These are phyloP conservation scores for Crenichthys baileyi DNA, from an alignment of 2,797 vertebrate species.

Conservation along the genomic window DNA sequence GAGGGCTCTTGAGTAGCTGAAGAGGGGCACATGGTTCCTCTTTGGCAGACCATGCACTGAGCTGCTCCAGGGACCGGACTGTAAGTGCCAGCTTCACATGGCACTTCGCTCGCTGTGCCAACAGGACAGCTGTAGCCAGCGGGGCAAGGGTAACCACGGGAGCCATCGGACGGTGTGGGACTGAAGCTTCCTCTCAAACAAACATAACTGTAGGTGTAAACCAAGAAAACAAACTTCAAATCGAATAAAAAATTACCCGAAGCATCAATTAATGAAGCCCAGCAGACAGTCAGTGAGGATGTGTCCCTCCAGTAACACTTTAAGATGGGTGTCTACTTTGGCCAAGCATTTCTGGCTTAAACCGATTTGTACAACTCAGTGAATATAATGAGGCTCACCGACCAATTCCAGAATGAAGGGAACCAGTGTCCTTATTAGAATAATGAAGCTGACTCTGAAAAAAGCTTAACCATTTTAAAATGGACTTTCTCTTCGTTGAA, in stretches of 20 bases:
- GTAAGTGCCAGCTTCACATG: conserved; percentile 90
- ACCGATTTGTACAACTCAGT: not conserved
- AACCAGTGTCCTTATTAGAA: too few relatives aligned
- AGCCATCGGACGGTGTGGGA: conserved; percentile 82
- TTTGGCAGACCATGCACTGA: conserved; percentile 83
- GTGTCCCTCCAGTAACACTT: not conserved
- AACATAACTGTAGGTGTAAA: conserved; percentile 82
- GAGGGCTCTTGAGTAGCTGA: conserved; percentile 80
- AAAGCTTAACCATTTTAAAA: too few relatives aligned
- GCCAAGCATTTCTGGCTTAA: conserved; percentile 3
- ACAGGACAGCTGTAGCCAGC: conserved; percentile 85
- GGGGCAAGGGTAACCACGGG: conserved; percentile 87
- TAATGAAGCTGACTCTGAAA: too few relatives aligned
- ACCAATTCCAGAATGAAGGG: too few relatives aligned
- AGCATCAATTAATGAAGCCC: conserved; percentile 7
- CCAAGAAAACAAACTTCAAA: conserved; percentile 22
- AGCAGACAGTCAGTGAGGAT: conserved; percentile 14
- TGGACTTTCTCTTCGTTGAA: too few relatives aligned
- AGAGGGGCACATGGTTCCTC: conserved; percentile 81
- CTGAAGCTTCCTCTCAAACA: conserved; percentile 85
- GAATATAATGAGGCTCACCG: not conserved
- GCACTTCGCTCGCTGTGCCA: conserved; percentile 81
- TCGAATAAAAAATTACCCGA: conserved; percentile 24
- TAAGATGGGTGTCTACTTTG: not conserved
- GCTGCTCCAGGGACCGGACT: conserved; percentile 81